phyloP scores from a whole-genome alignment of 2,888 invertebrate genomes.

The Drosophila tanythrix region DNA sequence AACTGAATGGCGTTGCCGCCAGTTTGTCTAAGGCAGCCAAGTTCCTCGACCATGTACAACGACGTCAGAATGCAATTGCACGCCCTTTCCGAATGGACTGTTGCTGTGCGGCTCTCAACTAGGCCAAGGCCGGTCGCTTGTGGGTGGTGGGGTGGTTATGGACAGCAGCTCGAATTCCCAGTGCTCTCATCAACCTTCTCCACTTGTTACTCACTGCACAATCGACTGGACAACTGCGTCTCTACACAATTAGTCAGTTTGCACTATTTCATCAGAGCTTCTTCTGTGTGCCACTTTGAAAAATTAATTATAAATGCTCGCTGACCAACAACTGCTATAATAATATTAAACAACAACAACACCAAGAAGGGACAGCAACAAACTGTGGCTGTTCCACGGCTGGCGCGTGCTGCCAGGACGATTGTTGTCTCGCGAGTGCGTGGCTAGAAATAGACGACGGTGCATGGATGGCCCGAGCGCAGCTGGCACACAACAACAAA shows the following conservation, averaged over 20 bases:
- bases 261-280: background rate
- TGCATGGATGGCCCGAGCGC: background rate
- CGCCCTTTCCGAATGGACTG: constrained; percentile 17
- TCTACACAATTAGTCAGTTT: background rate
- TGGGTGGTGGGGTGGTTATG: background rate
- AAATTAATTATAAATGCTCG: constrained; percentile 8
- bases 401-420: constrained; percentile 52
- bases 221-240: background rate
- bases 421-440: constrained; percentile 71
- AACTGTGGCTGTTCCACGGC: background rate
- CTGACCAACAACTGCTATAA: background rate
- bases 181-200: background rate
- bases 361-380: background rate
- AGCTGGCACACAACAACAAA: background rate
- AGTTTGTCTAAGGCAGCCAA: constrained; percentile 73
- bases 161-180: background rate
- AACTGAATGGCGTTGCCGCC: constrained; percentile 53
- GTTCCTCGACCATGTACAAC: constrained; percentile 71
- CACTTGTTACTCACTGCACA: constrained; percentile 14
- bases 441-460: constrained; percentile 20
- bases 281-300: background rate
- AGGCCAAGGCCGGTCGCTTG: constrained; percentile 56
- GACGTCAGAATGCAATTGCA: constrained; percentile 37
- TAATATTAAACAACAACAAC: background rate
- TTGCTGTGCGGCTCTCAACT: constrained; percentile 50